Base-by-base conservation (phyloP, 2,888 invertebrate genomes). In the Apantesis nais region DNA sequence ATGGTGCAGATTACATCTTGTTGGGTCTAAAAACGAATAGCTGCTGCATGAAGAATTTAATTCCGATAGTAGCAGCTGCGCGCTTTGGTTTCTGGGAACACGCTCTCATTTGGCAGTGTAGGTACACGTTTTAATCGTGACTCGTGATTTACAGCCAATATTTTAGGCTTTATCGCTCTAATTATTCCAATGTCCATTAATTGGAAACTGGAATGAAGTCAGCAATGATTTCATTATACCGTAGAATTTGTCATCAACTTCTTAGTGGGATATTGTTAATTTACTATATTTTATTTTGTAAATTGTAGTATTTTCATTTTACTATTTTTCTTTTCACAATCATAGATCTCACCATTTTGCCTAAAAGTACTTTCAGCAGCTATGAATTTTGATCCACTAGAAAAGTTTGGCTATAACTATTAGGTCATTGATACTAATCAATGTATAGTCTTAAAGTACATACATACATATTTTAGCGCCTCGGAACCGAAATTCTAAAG, bases 101-200 rank as follows among this genome's bases (percentile, higher is more conserved):
- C 70, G 75, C 66, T 74, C 80, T 77, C 73, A 80, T 82, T 83
- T 80, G 77, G 78, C 79, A 76, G 72, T 71, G 68, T 67, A 68
- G n/a, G n/a, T 34, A 34, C 66, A 67, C 70, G 75, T 71, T 74
- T 76, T 70, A 70, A 76, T 77, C 74, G 70, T 69, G 66, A 68
- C 62, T 37, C 58, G 68, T 71, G 72, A 77, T 71, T 77, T 65
- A 73, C 68, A 70, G 70, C 62, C 77, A 69, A 76, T 79, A 72
- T 72, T 31, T 55, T 55, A 29, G 34, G 61, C n/a, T 62, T 68
- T 71, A 71, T 71, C 64, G 34, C 31, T 58, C 67, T 60, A 63
- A 60, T 61, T 72, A 61, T 31, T 61, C 29, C 44, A 63, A 71
- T 70, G 55, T 41, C 41, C 63, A 63, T 67, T 71, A 71, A 71